Base-by-base conservation (phyloP, 2,113 vertebrate species). In the Phocoena sinus region DNA sequence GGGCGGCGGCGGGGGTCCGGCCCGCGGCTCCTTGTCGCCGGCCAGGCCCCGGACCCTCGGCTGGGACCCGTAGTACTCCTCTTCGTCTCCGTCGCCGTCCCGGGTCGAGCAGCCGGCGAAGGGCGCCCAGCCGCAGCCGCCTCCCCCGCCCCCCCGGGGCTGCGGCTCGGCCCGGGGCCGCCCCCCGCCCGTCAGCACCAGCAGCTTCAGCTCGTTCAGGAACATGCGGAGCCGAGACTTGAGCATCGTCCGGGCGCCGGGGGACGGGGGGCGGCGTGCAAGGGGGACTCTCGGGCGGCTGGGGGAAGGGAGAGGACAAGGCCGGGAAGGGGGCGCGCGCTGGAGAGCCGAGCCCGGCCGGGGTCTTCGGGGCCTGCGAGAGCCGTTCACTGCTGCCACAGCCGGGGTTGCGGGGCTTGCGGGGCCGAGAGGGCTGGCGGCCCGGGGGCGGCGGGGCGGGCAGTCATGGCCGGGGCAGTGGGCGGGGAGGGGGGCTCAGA, bases 141-240 rank as follows among this genome's bases (percentile, higher is more conserved):
- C 98, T 98, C 99, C 98, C 98, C 98, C 96, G 99, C 98, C 93
- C 98, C 99, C 92, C 92, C 95, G 98, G 96, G 98, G 98, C 96
- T 98, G 98, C 98, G 98, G 97, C 98, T 99, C 99, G 98, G 99
- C 98, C 96, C 98, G 98, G 98, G 99, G 98, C 99, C 99, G 99
- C 98, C 99, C 98, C 98, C 99, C 98, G 98, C 99, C 99, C 99
- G 99, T 99, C 98, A 99, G 99, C 98, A 99, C 99, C 99, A 99
- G 98, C 98, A 99, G 99, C 98, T 99, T 99, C 97, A 99, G 99
- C 99, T 99, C 99, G 98, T 99, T 99, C 97, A 99, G 99, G 99
- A 99, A 99, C 99, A 99, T 99, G 99, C 99, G 99, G 99, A 99
- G 99, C 99, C 99, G 99, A 98, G 99, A 99, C 98, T 99, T 99